Percentiles rank a stretch among this genome's conserved stretches.
Evolutionary conservation across 2,888 invertebrate species (phyloP).

Genomic region (Heteromurus nitidus): DNA sequence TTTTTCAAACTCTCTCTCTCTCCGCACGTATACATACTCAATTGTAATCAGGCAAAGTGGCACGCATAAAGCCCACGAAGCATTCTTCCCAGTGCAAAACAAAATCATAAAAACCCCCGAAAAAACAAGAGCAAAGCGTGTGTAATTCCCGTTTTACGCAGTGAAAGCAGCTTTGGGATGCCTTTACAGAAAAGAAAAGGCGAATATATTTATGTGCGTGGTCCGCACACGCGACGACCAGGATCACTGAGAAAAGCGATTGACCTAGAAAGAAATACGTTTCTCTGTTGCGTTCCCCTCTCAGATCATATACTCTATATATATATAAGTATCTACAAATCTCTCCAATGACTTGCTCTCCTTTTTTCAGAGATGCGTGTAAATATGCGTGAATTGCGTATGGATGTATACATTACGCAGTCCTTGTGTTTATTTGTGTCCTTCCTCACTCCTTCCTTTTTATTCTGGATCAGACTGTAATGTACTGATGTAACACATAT

Average conservation of each 20-base stretch:
- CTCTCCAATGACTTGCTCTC: constrained; percentile 7
- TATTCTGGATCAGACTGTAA: constrained; percentile 5
- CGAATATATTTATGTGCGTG: constrained; percentile 6
- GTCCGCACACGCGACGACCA: constrained; percentile 59
- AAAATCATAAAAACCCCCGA: not conserved
- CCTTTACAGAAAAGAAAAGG: not conserved
- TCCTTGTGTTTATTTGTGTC: constrained; percentile 41
- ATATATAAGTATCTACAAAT: not conserved
- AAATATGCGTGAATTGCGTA: constrained; percentile 19
- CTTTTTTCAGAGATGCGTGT: constrained; percentile 23
- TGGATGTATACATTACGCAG: not conserved
- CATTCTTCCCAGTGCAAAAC: constrained; percentile 9
- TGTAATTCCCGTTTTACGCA: constrained; percentile 10
- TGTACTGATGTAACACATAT: not conserved
- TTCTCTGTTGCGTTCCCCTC: constrained; percentile 22
- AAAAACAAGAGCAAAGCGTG: not conserved
- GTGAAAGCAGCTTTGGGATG: not conserved
- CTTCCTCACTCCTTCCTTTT: constrained; percentile 36
- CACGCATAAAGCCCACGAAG: not conserved
- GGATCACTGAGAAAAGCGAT: constrained; percentile 66
- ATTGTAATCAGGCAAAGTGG: not conserved
- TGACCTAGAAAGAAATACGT: constrained; percentile 58
- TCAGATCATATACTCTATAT: not conserved
- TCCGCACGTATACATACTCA: constrained; percentile 22
- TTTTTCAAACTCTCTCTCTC: constrained; percentile 8